Percentiles rank a stretch among this genome's conserved stretches.
These are phyloP conservation scores for Rhynchonycteris naso DNA, from an alignment of 2,797 vertebrate genomes.

Conservation along the genomic window DNA sequence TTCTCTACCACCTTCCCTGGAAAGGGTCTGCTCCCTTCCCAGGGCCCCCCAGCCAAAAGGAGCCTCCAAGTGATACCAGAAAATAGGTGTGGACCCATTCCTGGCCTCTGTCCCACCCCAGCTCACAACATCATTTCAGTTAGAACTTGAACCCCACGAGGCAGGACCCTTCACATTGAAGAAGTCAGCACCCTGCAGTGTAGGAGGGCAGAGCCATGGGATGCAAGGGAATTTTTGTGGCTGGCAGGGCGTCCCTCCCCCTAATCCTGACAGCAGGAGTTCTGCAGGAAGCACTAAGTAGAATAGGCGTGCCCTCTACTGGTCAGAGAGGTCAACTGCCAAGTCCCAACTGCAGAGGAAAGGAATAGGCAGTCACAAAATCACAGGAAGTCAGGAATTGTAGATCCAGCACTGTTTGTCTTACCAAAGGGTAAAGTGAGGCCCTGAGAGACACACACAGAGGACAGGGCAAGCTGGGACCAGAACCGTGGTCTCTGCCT, in stretches of 20 bases:
- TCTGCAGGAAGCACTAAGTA: neutral
- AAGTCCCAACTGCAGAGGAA: neutral
- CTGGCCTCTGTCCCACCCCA: neutral
- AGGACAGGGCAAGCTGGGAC: neutral
- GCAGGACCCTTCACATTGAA: neutral
- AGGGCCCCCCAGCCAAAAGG: neutral
- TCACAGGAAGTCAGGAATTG: neutral
- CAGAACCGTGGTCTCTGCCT: neutral
- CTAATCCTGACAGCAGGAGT: fast-evolving
- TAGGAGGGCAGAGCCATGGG: neutral
- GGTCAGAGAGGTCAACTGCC: neutral
- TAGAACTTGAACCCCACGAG: neutral
- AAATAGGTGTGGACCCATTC: neutral
- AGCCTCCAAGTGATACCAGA: neutral
- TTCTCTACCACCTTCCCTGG: neutral
- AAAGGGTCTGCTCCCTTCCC: neutral
- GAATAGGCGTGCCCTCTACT: conserved; percentile 58
- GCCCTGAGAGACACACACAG: neutral
- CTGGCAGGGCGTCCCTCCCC: neutral
- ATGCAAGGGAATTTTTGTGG: neutral
- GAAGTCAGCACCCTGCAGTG: neutral
- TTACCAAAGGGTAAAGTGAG: neutral
- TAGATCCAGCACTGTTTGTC: neutral
- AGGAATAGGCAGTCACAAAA: neutral
- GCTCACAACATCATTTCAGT: neutral